Evolutionary conservation across 2,797 vertebrate species (phyloP).

Genomic region (Orestias chungarensis): DNA sequence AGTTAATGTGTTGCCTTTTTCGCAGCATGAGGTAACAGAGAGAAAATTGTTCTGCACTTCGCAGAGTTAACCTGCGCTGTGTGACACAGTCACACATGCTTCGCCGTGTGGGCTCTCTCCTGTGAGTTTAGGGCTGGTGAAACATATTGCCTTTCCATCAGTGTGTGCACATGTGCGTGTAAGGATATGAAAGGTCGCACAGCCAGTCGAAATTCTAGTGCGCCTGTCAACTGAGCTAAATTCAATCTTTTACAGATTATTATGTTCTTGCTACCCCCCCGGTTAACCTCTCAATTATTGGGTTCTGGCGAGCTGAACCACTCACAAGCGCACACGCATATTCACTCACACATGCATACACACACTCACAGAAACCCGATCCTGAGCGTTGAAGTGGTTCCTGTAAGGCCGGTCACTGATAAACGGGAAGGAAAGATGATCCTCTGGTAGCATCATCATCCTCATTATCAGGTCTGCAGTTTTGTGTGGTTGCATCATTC

Average conservation of each 20-base stretch:
- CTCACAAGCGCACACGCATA: slow-evolving; percentile 14
- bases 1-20: slow-evolving; percentile 74
- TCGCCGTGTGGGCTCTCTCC: slow-evolving; percentile 47
- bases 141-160: slow-evolving; percentile 64
- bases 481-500: slow-evolving; percentile 50
- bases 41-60: slow-evolving; percentile 70
- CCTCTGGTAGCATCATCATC: slow-evolving; percentile 73
- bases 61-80: slow-evolving; percentile 66
- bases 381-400: slow-evolving; percentile 60
- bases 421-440: slow-evolving; percentile 78
- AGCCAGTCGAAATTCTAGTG: slow-evolving; percentile 69
- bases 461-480: slow-evolving; percentile 64
- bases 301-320: slow-evolving; percentile 44
- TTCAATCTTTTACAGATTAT: slow-evolving; percentile 77
- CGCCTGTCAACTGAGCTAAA: slow-evolving; percentile 68
- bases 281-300: slow-evolving; percentile 71
- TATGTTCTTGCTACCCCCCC: slow-evolving; percentile 54
- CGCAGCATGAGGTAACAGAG: slow-evolving; percentile 65
- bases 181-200: slow-evolving; percentile 57
- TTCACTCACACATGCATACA: slow-evolving; percentile 15
- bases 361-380: slow-evolving; percentile 58
- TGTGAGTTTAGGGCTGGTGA: slow-evolving; percentile 47
- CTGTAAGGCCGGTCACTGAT: slow-evolving; percentile 70
- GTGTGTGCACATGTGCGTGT: slow-evolving; percentile 32
- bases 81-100: slow-evolving; percentile 43